phyloP scores from a whole-genome alignment of 2,113 vertebrate genomes.

The Cyanoderma ruficeps region DNA sequence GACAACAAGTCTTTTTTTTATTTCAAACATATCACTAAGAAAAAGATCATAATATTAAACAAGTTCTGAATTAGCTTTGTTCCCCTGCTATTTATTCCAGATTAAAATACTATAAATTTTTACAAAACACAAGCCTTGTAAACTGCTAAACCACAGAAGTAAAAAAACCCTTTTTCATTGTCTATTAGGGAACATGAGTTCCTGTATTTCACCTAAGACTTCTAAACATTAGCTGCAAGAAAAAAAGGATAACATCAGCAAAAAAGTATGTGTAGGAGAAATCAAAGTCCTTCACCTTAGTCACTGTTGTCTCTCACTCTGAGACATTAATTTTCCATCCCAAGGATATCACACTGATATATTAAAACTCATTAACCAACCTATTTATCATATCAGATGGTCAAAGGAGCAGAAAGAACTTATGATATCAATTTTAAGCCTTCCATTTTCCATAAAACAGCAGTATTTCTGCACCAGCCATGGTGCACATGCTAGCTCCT shows the following conservation, averaged over 20 bases:
- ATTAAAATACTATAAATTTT: neutral
- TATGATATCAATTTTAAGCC: neutral
- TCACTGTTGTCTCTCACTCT: neutral
- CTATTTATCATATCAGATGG: neutral
- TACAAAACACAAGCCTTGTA: neutral
- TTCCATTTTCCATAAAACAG: neutral
- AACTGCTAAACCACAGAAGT: neutral
- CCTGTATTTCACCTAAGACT: neutral
- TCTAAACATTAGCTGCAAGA: neutral
- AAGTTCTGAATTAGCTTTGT: neutral
- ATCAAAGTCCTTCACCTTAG: neutral
- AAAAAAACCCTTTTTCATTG: accelerated
- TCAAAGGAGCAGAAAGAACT: neutral
- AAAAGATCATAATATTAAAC: neutral
- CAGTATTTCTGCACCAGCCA: neutral
- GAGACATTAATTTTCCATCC: neutral
- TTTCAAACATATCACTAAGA: neutral
- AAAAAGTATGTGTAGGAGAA: neutral
- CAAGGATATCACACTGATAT: neutral
- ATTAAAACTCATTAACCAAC: neutral
- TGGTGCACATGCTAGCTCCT: neutral
- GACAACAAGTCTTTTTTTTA: neutral
- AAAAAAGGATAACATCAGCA: neutral
- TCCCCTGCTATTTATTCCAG: neutral
- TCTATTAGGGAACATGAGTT: neutral